Base-by-base conservation (phyloP, 2,113 vertebrate species). In the Corvus moneduloides region DNA sequence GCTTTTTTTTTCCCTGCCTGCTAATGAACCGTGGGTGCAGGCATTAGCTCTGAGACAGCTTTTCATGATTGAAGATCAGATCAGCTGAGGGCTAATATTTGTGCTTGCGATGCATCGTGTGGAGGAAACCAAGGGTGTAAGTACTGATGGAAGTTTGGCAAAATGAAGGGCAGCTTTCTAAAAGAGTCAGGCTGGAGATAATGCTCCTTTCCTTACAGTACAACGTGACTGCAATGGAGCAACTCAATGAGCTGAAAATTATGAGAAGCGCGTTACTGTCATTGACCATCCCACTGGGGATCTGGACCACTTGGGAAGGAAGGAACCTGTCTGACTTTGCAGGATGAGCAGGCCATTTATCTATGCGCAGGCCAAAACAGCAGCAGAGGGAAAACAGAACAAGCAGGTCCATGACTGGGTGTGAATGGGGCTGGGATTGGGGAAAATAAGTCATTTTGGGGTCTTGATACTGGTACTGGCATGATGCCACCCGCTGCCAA, bases 11-110 rank as follows among this genome's bases (percentile, higher is more conserved):
- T 2, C 1, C 3, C 64, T 88, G 91, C 59, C 41, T 78, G 88
- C 72, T 95, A 95, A 96, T 97, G 92, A 97, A 95, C 96, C 93
- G 30, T 96, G 91, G 93, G 93, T 76, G 44, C 89, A 95, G 84
- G 78, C 93, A 96, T 96, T 97, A 96, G 68, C 64, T 94, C 72
- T 27, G 81, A 94, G 92, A 89, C 89, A 76, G 84, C 64, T 90
- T 93, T 75, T 89, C 84, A 49, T 92, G 94, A 96, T 67, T 84
- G 85, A 94, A 88, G 90, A 93, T 94, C 62, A 87, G 84, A 89
- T 94, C 87, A 84, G 89, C 89, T 92, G 24, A 92, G 62, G 86
- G 93, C 90, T 82, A 81, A 94, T 95, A 94, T 92, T 95, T 90
- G 94, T 95, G 88, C 90, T 96, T 95, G 90, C 56, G 0, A 39